A percentile compares a stretch with the other conserved stretches of the same genome.
phyloP scores from a whole-genome alignment of 2,888 invertebrate genomes.

The Pristionchus exspectatus region DNA sequence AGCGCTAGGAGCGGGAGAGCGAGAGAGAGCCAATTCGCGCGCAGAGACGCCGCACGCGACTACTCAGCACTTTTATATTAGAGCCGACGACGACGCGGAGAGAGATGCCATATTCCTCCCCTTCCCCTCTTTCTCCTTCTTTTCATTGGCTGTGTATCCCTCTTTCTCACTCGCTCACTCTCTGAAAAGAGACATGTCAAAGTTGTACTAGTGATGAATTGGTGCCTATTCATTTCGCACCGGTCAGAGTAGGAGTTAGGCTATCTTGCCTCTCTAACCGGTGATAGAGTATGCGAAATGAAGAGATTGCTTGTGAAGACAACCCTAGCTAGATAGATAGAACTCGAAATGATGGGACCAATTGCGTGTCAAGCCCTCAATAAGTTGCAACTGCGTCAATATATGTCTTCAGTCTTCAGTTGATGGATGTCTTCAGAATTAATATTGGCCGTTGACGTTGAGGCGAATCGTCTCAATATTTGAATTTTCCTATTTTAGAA shows the following conservation, averaged over 20 bases:
- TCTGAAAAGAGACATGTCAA: conserved; percentile 7
- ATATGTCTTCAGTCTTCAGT: too few species aligned
- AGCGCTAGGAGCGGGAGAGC: not conserved
- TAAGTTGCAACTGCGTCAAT: too few species aligned
- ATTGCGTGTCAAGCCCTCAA: too few species aligned
- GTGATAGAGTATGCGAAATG: not conserved
- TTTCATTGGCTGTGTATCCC: conserved; percentile 35
- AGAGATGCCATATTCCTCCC: conserved; percentile 57
- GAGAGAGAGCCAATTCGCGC: conserved; percentile 70
- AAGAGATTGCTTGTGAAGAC: too few species aligned
- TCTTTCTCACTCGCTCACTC: conserved; percentile 33
- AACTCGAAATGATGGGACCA: too few species aligned
- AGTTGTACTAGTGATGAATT: not conserved
- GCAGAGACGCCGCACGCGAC: conserved; percentile 76
- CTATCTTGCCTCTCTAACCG: too few species aligned
- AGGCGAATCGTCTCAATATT: too few species aligned
- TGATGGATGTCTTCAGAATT: too few species aligned
- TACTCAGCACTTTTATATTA: conserved; percentile 75
- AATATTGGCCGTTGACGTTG: too few species aligned
- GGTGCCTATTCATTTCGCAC: not conserved
- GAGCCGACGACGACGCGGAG: not conserved
- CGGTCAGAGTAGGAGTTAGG: not conserved
- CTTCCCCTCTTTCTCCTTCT: conserved; percentile 49
- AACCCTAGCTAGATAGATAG: too few species aligned
- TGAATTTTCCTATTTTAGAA: too few species aligned